Conservation (phyloP, 2,888 invertebrate species). For the Ametastegia equiseti region DNA sequence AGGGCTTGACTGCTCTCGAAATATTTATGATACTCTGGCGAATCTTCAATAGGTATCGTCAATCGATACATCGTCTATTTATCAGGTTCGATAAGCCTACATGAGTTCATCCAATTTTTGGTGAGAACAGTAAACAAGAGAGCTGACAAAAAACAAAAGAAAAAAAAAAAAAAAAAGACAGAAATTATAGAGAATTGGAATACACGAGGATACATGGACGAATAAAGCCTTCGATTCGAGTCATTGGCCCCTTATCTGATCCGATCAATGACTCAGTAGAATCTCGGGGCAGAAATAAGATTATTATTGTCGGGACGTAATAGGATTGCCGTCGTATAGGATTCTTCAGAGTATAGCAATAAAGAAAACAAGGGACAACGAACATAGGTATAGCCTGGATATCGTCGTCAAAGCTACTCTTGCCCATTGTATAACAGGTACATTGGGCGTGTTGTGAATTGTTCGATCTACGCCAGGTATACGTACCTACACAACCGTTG, state of each 20-base stretch:
- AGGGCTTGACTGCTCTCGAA: not conserved
- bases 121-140: not conserved
- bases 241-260: conserved; percentile 21
- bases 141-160: not conserved
- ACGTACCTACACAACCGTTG: not conserved
- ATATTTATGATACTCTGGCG: not conserved
- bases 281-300: conserved; percentile 24
- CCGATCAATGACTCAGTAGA: conserved; percentile 22
- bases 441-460: conserved; percentile 17
- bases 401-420: conserved; percentile 30
- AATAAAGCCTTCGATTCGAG: conserved; percentile 19
- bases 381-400: not conserved
- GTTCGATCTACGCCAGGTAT: conserved; percentile 15
- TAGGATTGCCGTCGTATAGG: conserved; percentile 19
- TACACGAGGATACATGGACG: conserved; percentile 5
- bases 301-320: conserved; percentile 20
- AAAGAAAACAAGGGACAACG: conserved; percentile 14
- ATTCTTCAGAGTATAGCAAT: conserved; percentile 3
- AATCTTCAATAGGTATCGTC: not conserved
- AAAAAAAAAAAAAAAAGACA: not conserved
- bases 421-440: conserved; percentile 27
- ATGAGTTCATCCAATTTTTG: not conserved
- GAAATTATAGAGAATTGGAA: not conserved
- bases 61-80: not conserved
- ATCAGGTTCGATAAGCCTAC: not conserved